phyloP scores from a whole-genome alignment of 1,140 invertebrate genomes.

The Microplitis demolitor region DNA sequence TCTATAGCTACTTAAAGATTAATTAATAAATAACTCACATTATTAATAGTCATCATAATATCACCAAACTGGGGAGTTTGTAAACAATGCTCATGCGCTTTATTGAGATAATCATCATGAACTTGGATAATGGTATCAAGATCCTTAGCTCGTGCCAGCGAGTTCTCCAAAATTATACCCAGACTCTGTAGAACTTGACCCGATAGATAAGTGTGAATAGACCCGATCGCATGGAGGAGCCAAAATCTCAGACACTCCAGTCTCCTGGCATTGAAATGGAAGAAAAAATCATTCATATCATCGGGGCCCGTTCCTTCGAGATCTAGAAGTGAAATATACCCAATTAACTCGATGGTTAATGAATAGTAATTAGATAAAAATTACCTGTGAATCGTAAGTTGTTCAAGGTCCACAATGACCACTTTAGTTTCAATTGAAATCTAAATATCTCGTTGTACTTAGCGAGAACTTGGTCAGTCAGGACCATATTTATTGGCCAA shows the following conservation, averaged over 20 bases:
- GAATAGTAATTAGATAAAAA: slow-evolving; percentile 6
- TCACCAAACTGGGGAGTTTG: slow-evolving; percentile 52
- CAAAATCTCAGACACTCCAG: slow-evolving; percentile 67
- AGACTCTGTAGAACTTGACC: slow-evolving; percentile 67
- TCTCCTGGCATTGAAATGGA: slow-evolving; percentile 58
- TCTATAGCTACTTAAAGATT: background rate
- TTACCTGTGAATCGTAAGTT: slow-evolving; percentile 63
- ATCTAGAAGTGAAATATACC: slow-evolving; percentile 36
- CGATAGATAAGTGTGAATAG: slow-evolving; percentile 69
- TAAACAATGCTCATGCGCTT: slow-evolving; percentile 57
- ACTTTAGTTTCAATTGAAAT: slow-evolving; percentile 69
- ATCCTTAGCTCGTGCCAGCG: slow-evolving; percentile 58
- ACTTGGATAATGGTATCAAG: slow-evolving; percentile 58
- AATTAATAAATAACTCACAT: slow-evolving; percentile 35
- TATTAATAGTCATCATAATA: slow-evolving; percentile 50
- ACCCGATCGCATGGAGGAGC: slow-evolving; percentile 67
- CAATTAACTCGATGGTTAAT: background rate
- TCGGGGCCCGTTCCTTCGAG: slow-evolving; percentile 44
- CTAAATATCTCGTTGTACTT: slow-evolving; percentile 68
- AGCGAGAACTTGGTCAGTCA: slow-evolving; percentile 60
- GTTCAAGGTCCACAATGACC: slow-evolving; percentile 67
- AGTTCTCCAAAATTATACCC: slow-evolving; percentile 58
- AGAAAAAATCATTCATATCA: slow-evolving; percentile 37
- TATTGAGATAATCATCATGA: slow-evolving; percentile 54
- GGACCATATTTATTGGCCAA: slow-evolving; percentile 65